Evolutionary conservation across 2,113 vertebrate species (phyloP).

Genomic region (Ellobius talpinus): DNA sequence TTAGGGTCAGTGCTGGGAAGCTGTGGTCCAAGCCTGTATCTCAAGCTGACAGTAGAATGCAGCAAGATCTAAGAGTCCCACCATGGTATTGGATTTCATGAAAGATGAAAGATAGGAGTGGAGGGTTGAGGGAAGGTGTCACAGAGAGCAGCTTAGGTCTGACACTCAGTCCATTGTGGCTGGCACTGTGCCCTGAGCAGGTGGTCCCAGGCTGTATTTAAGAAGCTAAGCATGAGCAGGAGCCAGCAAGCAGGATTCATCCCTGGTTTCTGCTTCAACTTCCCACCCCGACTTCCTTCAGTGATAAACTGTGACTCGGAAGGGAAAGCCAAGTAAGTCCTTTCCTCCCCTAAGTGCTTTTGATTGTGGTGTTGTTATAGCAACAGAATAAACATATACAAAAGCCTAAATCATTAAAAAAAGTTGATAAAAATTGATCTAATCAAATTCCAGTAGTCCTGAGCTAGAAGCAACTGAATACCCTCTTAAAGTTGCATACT

Average conservation of each 20-base stretch:
- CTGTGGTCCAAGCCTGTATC: neutral
- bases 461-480: neutral
- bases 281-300: neutral
- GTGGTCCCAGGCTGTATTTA: neutral
- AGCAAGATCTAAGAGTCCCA: neutral
- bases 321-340: neutral
- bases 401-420: neutral
- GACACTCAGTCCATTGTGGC: neutral
- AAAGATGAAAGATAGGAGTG: neutral
- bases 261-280: neutral
- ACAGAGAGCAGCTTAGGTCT: neutral
- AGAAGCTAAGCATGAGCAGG: neutral
- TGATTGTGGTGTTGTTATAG: neutral
- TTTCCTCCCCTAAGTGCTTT: neutral
- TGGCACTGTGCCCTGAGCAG: neutral
- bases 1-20: too few relatives aligned
- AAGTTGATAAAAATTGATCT: neutral
- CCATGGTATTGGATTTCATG: neutral
- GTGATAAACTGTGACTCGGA: neutral
- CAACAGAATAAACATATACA: neutral
- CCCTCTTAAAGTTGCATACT: neutral
- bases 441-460: neutral
- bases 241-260: neutral
- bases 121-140: neutral
- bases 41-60: neutral